A percentile compares a stretch with the other conserved stretches of the same genome.
Evolutionary conservation across 2,797 vertebrate genomes (phyloP).

Genomic region (Phataginus tricuspis): DNA sequence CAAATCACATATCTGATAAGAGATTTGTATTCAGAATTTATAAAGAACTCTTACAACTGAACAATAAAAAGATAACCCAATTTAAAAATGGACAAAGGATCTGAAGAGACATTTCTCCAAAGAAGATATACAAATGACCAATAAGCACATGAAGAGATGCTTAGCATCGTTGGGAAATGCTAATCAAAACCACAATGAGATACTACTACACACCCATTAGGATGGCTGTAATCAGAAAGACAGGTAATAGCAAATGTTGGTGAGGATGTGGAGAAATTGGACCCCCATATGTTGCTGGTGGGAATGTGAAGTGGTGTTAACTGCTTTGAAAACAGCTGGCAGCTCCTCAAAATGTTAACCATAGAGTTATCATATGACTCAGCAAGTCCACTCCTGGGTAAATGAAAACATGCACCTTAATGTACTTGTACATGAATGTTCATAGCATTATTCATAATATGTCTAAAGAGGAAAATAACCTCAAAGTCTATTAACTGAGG

Average conservation of each 20-base stretch:
- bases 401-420: neutral
- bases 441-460: neutral
- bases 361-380: neutral
- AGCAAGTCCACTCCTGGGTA: neutral
- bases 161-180: neutral
- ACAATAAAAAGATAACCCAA: neutral
- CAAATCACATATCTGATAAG: neutral
- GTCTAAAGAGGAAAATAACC: neutral
- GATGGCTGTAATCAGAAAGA: neutral
- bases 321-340: conserved; percentile 10
- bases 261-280: neutral
- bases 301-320: neutral
- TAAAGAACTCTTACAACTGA: neutral
- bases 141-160: neutral
- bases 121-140: neutral
- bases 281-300: neutral
- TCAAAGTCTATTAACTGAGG: neutral
- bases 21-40: neutral
- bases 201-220: neutral
- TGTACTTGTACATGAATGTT: neutral
- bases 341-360: neutral
- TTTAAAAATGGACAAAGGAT: neutral
- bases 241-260: neutral
- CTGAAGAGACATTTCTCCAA: neutral
- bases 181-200: neutral